Base-by-base conservation (phyloP, 2,888 invertebrate genomes). In the Tyria jacobaeae region DNA sequence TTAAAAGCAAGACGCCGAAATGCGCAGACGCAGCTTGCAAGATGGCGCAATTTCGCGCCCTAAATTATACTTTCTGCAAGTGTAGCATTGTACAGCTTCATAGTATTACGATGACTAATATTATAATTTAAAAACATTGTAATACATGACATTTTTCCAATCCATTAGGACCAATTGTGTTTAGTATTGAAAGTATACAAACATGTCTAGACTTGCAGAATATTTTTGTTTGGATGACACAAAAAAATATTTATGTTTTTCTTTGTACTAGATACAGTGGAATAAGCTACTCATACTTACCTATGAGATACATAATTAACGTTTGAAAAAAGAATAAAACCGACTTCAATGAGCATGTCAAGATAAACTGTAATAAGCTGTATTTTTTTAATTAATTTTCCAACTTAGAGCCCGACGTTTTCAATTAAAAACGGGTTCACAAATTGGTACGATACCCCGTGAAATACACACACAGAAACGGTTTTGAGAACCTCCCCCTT, bases 1-100 rank as follows among this genome's bases (percentile, higher is more conserved):
- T 78, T 75, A 60, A 72, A 75, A 67, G 70, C 71, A 75, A 70
- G 66, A 66, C 74, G 71, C 63, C 64, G 57, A 73, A 70, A 73
- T 72, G 68, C 68, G 73, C 73, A 68, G 67, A 73, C 78, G 71
- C 71, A 76, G 78, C 76, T 57, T 50, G 44, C 35, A 39, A 37
- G 47, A 59, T 70, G 66, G 78, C 71, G 75, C 72, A 75, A 81
- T 68, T n/a, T 68, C 51, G 63, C 67, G 82, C 71, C 79, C 78
- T 78, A 71, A 73, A 71, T 76, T 65, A 27, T 47, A 67, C 53
- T 69, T 72, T 62, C 48, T 68, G 68, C 73, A 68, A 70, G 62
- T 70, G 48, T 59, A 68, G 62, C 70, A 44, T 34, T 52, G 54
- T 49, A 57, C 52, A 34, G 55, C 51, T 54, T 54, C 35, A 56